Evolutionary conservation across 2,888 invertebrate genomes (phyloP), one percentile per base, ranked within the genome.

Genomic region (Drepana falcataria): DNA sequence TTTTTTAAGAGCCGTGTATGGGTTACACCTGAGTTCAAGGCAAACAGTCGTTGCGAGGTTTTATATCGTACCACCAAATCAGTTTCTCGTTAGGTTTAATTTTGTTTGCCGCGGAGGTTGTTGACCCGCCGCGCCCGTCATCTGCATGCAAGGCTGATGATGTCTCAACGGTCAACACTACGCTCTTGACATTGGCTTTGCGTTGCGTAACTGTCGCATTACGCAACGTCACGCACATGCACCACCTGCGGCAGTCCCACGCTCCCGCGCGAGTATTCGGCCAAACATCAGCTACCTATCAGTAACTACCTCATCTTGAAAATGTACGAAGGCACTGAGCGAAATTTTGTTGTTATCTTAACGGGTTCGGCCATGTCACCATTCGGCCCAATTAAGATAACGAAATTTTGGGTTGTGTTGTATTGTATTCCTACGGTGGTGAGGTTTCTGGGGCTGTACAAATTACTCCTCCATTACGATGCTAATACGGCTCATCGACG

Each of bases 101-200:
- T 63, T 71, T 78, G 73, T 82, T 81, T 79, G 79, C 70, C 77
- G 74, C 74, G 71, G 73, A 79, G 87, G 83, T 77, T 82, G 64
- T 71, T 68, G 81, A 85, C 79, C 77, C 66, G 56, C 55, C 55
- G 58, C 58, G 54, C 53, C 53, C 53, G 52, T 53, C 53, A 57
- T 58, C 57, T 60, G 57, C 58, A 63, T 40, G 9, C 35, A 35
- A 47, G 47, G 5, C 49, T 60, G 58, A 35, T 59, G 61, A 58
- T 60, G 59, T 55, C 54, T 61, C 54, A 57, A 48, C 58, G 62
- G 69, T 72, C 69, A 75, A 74, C 77, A 75, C 71, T 67, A 69
- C 73, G 86, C 59, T 86, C 88, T 87, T 89, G 88, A 88, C 89
- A 87, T 87, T 88, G 88, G 74, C 64, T 77, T 79, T 80, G 73